A percentile compares a stretch with the other conserved stretches of the same genome.
Conservation (phyloP, 1,140 invertebrate genomes). For the Ridgeia piscesae region DNA sequence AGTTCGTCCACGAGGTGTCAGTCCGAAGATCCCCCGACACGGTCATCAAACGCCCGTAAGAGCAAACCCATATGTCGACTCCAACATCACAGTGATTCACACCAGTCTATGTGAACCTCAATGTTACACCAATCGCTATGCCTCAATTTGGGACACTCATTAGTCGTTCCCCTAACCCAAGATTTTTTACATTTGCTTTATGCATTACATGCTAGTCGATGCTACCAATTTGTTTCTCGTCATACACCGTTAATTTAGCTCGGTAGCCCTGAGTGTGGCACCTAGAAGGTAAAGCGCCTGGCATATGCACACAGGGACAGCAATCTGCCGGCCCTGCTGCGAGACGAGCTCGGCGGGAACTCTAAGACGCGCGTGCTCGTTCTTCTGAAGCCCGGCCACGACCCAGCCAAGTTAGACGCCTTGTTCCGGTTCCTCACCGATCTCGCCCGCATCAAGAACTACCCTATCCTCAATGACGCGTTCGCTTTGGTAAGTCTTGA, state of each 20-base stretch:
- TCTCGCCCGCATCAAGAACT: constrained; percentile 49
- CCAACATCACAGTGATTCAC: no score
- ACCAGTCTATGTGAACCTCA: no score
- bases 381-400: constrained; percentile 45
- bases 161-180: no score
- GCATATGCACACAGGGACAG: constrained; percentile 30
- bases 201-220: no score
- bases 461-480: constrained; percentile 51
- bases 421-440: constrained; percentile 44
- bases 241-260: neutral
- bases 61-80: neutral
- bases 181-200: no score
- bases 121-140: no score
- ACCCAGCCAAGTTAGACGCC: constrained; percentile 33
- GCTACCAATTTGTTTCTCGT: no score
- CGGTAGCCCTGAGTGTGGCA: neutral
- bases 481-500: constrained; percentile 45
- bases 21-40: constrained; percentile 46
- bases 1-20: constrained; percentile 42
- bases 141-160: no score
- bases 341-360: constrained; percentile 52
- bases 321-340: constrained; percentile 33
- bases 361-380: constrained; percentile 50
- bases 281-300: constrained; percentile 45
- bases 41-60: constrained; percentile 51